Evolutionary conservation across 2,113 vertebrate genomes (phyloP).

Genomic region (Verasper variegatus): DNA sequence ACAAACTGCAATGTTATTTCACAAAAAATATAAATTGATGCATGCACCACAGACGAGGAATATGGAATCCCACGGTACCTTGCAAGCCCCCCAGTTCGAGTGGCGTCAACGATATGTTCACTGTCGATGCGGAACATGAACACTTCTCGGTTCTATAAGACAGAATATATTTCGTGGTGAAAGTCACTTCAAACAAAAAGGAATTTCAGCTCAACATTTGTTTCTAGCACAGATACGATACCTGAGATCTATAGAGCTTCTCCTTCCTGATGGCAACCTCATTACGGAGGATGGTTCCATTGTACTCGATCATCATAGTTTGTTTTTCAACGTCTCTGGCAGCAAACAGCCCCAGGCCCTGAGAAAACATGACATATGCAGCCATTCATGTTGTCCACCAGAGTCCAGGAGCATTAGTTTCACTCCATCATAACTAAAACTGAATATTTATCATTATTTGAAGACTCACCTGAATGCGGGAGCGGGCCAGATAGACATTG

Average conservation of each 20-base stretch:
- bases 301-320: constrained; percentile 99
- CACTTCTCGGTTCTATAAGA: constrained; percentile 89
- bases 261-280: constrained; percentile 95
- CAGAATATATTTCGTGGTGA: background rate
- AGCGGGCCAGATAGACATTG: constrained; percentile 93
- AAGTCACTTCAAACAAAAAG: background rate
- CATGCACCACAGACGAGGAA: background rate
- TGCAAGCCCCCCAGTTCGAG: constrained; percentile 91
- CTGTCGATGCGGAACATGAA: constrained; percentile 99
- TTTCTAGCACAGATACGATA: constrained; percentile 52
- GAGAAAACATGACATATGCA: constrained; percentile 22
- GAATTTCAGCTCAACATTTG: background rate
- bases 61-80: constrained; percentile 80
- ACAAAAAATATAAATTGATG: too few relatives aligned
- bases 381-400: background rate
- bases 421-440: background rate
- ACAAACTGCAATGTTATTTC: too few relatives aligned
- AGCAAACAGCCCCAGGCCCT: constrained; percentile 98
- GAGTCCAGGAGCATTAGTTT: background rate
- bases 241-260: constrained; percentile 93
- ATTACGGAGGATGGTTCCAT: constrained; percentile 94
- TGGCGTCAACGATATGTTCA: constrained; percentile 94
- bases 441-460: background rate
- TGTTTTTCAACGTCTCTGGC: constrained; percentile 98
- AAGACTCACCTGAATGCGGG: constrained; percentile 90